Percentiles rank a stretch among this genome's conserved stretches.
These are phyloP conservation scores for Avahi laniger DNA, from an alignment of 2,797 vertebrate species.

Conservation along the genomic window DNA sequence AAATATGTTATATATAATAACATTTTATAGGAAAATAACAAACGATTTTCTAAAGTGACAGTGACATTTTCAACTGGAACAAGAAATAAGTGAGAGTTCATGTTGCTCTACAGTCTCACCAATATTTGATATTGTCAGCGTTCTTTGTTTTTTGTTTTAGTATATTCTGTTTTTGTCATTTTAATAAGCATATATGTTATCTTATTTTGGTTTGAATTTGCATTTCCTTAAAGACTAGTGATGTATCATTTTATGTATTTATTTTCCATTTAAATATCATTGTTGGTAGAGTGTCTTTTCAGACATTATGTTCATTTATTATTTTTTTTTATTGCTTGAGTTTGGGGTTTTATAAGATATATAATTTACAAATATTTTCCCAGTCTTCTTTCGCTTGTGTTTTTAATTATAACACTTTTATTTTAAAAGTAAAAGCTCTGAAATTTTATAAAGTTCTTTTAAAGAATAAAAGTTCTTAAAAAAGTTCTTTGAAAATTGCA, in stretches of 20 bases:
- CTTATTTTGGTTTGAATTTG: not conserved
- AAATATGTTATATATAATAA: not conserved
- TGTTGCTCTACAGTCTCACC: not conserved
- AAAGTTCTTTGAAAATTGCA: not conserved
- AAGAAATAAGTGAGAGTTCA: not conserved
- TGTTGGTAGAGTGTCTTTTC: not conserved
- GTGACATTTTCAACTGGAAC: not conserved
- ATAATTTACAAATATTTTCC: not conserved
- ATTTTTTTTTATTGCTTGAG: not conserved
- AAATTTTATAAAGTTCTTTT: not conserved
- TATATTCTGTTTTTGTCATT: not conserved
- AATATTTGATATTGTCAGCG: not conserved
- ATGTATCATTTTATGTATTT: not conserved
- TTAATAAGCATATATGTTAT: not conserved
- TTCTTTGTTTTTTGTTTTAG: not conserved
- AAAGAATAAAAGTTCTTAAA: not conserved
- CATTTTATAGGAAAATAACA: not conserved
- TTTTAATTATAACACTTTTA: not conserved
- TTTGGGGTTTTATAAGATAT: not conserved
- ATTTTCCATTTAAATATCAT: not conserved
- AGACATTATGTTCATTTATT: not conserved
- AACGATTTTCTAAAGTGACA: not conserved
- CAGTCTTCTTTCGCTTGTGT: not conserved
- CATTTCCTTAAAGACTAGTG: not conserved
- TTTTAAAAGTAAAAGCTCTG: not conserved